Conservation (phyloP, 2,888 invertebrate genomes). For the Cistogaster globosa region DNA sequence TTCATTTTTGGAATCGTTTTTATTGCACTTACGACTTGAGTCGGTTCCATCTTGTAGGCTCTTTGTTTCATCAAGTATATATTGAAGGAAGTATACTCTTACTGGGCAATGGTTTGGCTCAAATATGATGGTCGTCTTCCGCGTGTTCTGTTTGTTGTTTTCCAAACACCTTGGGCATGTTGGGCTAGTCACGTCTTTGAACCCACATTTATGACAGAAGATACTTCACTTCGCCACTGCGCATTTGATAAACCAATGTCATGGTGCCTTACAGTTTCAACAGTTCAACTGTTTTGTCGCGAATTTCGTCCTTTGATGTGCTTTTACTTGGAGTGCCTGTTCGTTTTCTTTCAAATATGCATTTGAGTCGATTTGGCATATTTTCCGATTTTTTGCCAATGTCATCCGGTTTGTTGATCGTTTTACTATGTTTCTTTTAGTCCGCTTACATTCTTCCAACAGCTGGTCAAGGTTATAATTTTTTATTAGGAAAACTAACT, state of each 20-base stretch:
- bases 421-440: slow-evolving; percentile 8
- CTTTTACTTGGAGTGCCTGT: not conserved
- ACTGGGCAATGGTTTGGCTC: slow-evolving; percentile 1
- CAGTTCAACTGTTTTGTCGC: not conserved
- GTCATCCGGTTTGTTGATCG: not conserved
- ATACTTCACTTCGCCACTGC: not conserved
- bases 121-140: slow-evolving; percentile 29
- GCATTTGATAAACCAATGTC: slow-evolving; percentile 51
- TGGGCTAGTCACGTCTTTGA: slow-evolving; percentile 16
- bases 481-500: slow-evolving; percentile 18
- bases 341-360: not conserved
- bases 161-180: slow-evolving; percentile 48
- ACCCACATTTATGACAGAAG: slow-evolving; percentile 45
- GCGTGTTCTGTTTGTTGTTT: slow-evolving; percentile 33
- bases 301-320: not conserved
- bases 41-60: too few relatives aligned
- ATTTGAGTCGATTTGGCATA: not conserved
- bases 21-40: too few relatives aligned
- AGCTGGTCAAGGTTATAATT: slow-evolving; percentile 19
- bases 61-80: too few relatives aligned
- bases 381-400: not conserved
- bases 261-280: slow-evolving; percentile 54
- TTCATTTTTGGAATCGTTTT: too few relatives aligned
- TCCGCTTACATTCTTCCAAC: slow-evolving; percentile 11
- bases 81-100: not conserved